Evolutionary conservation across 2,113 vertebrate species (phyloP).

Genomic region (Myotis lucifugus): DNA sequence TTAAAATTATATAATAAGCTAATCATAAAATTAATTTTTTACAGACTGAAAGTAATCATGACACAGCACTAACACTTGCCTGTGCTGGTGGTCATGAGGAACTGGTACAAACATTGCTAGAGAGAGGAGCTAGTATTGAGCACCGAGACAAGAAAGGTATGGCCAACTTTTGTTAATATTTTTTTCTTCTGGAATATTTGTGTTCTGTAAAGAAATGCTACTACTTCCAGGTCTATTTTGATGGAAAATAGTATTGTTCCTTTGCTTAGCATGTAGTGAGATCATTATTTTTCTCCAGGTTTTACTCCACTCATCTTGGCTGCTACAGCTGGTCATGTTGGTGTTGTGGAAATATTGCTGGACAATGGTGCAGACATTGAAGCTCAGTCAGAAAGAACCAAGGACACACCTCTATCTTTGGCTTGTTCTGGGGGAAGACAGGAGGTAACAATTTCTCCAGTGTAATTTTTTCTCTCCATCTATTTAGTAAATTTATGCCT

Average conservation of each 20-base stretch:
- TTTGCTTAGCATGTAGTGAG: constrained; percentile 52
- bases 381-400: constrained; percentile 99
- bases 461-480: neutral
- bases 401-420: constrained; percentile 98
- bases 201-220: neutral
- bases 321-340: constrained; percentile 97
- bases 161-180: neutral
- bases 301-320: constrained; percentile 99
- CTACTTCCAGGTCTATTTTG: neutral
- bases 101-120: constrained; percentile 96
- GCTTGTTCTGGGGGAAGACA: constrained; percentile 98
- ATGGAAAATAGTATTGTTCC: neutral
- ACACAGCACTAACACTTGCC: constrained; percentile 96
- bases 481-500: neutral
- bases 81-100: constrained; percentile 99
- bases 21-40: constrained; percentile 53
- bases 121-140: constrained; percentile 97
- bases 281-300: constrained; percentile 84
- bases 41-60: constrained; percentile 99
- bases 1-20: constrained; percentile 10
- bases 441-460: constrained; percentile 87
- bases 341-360: constrained; percentile 97
- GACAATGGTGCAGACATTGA: constrained; percentile 99
- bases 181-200: neutral
- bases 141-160: constrained; percentile 98